These are phyloP conservation scores for Probosciger aterrimus DNA, from an alignment of 2,113 vertebrate species.

Conservation along the genomic window DNA sequence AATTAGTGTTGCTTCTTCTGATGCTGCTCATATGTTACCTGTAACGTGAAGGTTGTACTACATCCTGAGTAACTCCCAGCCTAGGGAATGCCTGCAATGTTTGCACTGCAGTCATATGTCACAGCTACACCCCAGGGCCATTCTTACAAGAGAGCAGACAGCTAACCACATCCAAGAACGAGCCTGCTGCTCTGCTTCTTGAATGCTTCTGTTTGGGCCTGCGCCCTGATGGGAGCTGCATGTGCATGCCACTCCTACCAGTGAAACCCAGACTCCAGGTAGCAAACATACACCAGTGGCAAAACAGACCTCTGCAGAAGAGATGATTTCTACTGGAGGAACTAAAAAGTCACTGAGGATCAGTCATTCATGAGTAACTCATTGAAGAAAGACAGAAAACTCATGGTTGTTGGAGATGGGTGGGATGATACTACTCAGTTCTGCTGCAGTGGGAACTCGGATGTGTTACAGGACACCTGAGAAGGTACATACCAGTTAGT, in stretches of 20 bases:
- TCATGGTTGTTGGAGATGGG: not conserved
- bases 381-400: not conserved
- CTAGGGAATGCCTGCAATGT: not conserved
- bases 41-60: not conserved
- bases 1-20: not conserved
- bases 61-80: not conserved
- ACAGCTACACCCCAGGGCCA: not conserved
- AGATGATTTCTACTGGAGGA: not conserved
- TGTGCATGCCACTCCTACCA: rapidly evolving
- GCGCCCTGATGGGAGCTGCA: not conserved
- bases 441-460: not conserved
- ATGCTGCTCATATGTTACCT: not conserved
- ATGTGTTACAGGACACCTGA: not conserved
- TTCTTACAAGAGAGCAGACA: not conserved
- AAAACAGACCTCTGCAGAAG: not conserved
- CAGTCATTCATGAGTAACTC: not conserved
- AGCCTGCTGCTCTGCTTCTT: not conserved
- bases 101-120: not conserved
- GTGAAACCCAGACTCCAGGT: not conserved
- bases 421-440: not conserved
- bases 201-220: not conserved
- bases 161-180: not conserved
- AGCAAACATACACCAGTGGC: not conserved
- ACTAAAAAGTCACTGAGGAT: not conserved
- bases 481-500: not conserved